phyloP scores from a whole-genome alignment of 1,140 invertebrate genomes.

The Aphelenchoides besseyi region DNA sequence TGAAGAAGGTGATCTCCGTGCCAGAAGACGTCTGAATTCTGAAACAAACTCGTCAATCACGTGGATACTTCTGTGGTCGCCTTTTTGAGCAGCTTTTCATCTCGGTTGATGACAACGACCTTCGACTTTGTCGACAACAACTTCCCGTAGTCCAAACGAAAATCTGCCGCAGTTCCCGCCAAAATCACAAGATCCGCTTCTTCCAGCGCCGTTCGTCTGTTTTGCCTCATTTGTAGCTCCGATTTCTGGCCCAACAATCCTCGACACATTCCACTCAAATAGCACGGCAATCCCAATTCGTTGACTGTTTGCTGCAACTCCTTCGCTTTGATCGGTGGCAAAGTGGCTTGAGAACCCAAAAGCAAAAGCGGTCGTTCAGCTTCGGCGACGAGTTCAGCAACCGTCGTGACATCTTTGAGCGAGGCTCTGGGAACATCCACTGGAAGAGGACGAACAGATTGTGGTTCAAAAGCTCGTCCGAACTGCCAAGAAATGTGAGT shows the following conservation, averaged over 20 bases:
- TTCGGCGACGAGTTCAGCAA: constrained; percentile 65
- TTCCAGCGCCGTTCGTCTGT: constrained; percentile 68
- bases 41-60: constrained; percentile 15
- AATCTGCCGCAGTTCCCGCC: constrained; percentile 70
- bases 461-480: constrained; percentile 68
- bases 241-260: constrained; percentile 68
- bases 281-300: constrained; percentile 69
- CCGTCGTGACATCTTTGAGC: constrained; percentile 63
- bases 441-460: constrained; percentile 65
- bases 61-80: constrained; percentile 36
- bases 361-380: constrained; percentile 68
- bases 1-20: constrained; percentile 68
- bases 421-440: constrained; percentile 62
- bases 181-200: constrained; percentile 71
- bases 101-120: constrained; percentile 70
- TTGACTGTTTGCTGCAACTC: constrained; percentile 66
- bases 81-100: constrained; percentile 68
- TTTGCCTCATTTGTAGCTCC: constrained; percentile 67
- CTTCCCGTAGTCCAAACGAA: constrained; percentile 69
- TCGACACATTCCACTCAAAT: constrained; percentile 71
- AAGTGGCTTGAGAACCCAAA: constrained; percentile 70
- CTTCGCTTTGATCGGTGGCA: constrained; percentile 67
- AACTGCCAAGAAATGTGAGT: constrained; percentile 69
- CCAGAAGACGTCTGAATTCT: constrained; percentile 72
- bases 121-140: constrained; percentile 68